Evolutionary conservation across 2,113 vertebrate species (phyloP).

Genomic region (Anseranas semipalmata): DNA sequence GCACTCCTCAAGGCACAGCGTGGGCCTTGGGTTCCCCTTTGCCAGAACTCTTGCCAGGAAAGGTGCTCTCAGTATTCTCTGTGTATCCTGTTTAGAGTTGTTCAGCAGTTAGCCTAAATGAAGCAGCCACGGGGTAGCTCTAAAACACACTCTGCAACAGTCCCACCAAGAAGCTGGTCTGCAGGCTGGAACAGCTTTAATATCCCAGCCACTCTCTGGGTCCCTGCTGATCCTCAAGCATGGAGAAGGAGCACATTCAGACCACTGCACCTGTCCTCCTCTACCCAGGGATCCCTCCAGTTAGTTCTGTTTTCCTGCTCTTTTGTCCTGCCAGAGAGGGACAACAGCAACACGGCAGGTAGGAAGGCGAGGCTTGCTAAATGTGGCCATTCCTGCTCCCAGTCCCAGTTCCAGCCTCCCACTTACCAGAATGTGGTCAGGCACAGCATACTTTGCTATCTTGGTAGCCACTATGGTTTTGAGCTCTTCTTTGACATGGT

Average conservation of each 20-base stretch:
- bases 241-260: neutral
- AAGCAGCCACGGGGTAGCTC: neutral
- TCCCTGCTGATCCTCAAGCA: neutral
- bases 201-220: neutral
- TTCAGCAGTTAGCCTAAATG: neutral
- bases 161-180: neutral
- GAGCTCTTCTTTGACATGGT: slow-evolving; percentile 79
- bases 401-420: neutral
- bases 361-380: neutral
- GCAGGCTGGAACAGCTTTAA: neutral
- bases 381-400: neutral
- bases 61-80: neutral
- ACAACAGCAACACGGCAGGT: neutral
- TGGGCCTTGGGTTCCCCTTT: neutral
- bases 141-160: neutral
- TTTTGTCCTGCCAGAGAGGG: neutral
- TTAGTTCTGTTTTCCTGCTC: neutral
- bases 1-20: neutral
- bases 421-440: slow-evolving; percentile 90
- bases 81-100: neutral
- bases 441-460: slow-evolving; percentile 92
- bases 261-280: neutral
- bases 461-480: slow-evolving; percentile 81
- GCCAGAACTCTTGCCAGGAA: neutral
- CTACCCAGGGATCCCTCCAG: neutral